Percentiles rank a stretch among this genome's conserved stretches.
These are phyloP conservation scores for Solea senegalensis DNA, from an alignment of 2,113 vertebrate genomes.

Conservation along the genomic window DNA sequence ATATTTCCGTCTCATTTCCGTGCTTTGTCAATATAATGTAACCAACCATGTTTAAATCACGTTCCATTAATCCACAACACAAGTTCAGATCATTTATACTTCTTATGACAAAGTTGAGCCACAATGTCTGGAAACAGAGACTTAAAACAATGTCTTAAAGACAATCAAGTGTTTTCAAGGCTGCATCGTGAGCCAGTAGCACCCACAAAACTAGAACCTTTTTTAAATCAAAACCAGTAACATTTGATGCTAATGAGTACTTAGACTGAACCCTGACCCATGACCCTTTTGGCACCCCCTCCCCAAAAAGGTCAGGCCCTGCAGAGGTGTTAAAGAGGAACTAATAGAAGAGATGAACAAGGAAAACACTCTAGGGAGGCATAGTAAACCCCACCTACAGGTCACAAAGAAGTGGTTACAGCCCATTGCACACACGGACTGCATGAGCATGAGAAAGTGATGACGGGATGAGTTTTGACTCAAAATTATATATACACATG, in stretches of 20 bases:
- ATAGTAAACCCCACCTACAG: conserved; percentile 39
- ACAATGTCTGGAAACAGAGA: conserved; percentile 7
- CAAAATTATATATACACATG: neutral
- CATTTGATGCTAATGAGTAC: conserved; percentile 75
- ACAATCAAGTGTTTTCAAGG: conserved; percentile 13
- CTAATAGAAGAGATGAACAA: conserved; percentile 71
- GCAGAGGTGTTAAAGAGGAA: conserved; percentile 79
- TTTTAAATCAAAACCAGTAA: conserved; percentile 22
- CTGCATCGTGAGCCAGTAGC: neutral
- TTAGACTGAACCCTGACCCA: conserved; percentile 74
- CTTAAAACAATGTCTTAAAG: neutral
- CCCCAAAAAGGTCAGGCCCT: conserved; percentile 50
- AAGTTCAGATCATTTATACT: conserved; percentile 11
- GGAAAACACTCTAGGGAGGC: conserved; percentile 55
- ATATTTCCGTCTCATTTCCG: conserved; percentile 56
- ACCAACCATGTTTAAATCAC: conserved; percentile 22
- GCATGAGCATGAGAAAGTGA: conserved; percentile 3
- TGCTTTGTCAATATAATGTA: conserved; percentile 24
- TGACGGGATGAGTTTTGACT: conserved; percentile 1
- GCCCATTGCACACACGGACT: conserved; percentile 17
- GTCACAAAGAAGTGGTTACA: conserved; percentile 49
- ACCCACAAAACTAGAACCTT: conserved; percentile 6
- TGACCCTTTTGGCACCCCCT: conserved; percentile 47
- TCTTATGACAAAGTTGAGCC: neutral
- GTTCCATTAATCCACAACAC: conserved; percentile 27